Percentiles rank a stretch among this genome's conserved stretches.
Evolutionary conservation across 2,113 vertebrate species (phyloP).

Genomic region (Nothobranchius kuhntae): DNA sequence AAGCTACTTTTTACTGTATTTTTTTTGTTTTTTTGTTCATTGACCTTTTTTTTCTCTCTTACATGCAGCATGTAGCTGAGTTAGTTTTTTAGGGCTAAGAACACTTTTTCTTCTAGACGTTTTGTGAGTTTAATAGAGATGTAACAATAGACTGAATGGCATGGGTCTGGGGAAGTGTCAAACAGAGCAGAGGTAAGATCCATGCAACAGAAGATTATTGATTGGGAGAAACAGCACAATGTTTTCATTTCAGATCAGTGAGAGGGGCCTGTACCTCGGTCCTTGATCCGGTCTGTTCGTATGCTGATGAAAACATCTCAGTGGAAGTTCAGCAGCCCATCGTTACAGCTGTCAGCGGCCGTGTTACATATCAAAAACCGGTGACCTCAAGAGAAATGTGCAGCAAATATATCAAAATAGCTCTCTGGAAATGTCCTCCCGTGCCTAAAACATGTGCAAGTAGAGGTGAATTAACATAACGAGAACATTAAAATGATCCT

Average conservation of each 20-base stretch:
- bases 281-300: constrained; percentile 26
- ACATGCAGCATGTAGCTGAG: too few relatives aligned
- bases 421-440: not conserved
- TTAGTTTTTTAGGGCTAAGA: too few relatives aligned
- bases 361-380: not conserved
- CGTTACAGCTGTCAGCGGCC: constrained; percentile 1
- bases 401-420: constrained; percentile 11
- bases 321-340: constrained; percentile 10
- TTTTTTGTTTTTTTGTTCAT: too few relatives aligned
- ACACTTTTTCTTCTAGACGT: too few relatives aligned
- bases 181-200: constrained; percentile 38
- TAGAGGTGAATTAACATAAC: constrained; percentile 12
- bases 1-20: too few relatives aligned
- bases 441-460: constrained; percentile 2
- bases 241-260: constrained; percentile 36
- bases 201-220: constrained; percentile 60
- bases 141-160: constrained; percentile 1
- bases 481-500: constrained; percentile 20
- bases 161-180: constrained; percentile 22
- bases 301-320: constrained; percentile 22
- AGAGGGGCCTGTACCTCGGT: constrained; percentile 21
- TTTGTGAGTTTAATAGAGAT: too few relatives aligned
- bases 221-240: constrained; percentile 34
- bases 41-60: too few relatives aligned
- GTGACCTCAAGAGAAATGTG: constrained; percentile 20